Evolutionary conservation across 2,797 vertebrate genomes (phyloP), one percentile per base, ranked within the genome.

Genomic region (Anas bernieri): DNA sequence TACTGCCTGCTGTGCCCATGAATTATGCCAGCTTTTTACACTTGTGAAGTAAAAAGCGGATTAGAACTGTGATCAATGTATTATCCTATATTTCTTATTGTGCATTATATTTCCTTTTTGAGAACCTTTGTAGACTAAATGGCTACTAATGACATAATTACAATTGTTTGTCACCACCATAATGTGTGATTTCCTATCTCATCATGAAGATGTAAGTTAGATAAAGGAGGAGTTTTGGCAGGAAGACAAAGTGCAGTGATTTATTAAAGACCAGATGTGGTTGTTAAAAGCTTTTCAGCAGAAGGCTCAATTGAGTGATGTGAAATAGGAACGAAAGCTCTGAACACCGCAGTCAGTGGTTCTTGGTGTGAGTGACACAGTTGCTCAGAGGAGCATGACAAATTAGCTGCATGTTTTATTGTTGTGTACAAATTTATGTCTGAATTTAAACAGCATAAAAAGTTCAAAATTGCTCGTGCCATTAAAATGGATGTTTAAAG

Each of bases 111-210:
- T 98, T 98, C 97, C 97, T 97, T 98, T 98, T 96, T 96, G 98
- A 98, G 97, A 97, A 98, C 97, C 98, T 98, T 98, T 98, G 98
- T 98, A 97, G 98, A 98, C 98, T 98, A 98, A 98, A 98, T 98
- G 98, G 98, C 98, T 97, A 98, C 98, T 99, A 99, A 99, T 99
- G 98, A 98, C 98, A 98, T 98, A 98, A 98, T 98, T 99, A 98
- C 98, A 98, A 98, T 99, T 99, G 98, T 99, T 99, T 99, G 98
- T 99, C 98, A 98, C 98, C 97, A 98, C 98, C 97, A 95, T 99
- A 98, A 98, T 98, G 98, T 97, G 97, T 97, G 98, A 98, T 98
- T 99, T 99, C 98, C 98, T 98, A 98, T 99, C 98, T 99, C 98
- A 98, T 98, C 98, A 98, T 98, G 98, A 98, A 98, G 98, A 98